Evolutionary conservation across 2,797 vertebrate genomes (phyloP).

Genomic region (Argya squamiceps): DNA sequence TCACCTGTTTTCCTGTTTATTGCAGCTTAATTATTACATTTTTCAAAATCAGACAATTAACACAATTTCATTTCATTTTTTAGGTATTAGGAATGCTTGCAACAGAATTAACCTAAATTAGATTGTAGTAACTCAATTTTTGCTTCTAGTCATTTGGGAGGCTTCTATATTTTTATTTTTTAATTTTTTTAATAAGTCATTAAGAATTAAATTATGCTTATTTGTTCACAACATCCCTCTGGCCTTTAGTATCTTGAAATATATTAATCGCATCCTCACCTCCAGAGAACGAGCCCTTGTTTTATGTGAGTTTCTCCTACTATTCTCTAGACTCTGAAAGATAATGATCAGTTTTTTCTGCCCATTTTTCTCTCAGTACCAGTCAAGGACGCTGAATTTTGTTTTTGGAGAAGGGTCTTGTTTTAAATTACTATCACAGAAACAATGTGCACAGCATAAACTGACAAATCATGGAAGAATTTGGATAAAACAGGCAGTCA

Average conservation of each 20-base stretch:
- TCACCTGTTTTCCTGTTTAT: background rate
- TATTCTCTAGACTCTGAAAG: background rate
- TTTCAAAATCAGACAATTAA: constrained; percentile 2
- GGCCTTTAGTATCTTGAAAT: constrained; percentile 11
- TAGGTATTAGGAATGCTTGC: background rate
- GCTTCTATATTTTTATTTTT: background rate
- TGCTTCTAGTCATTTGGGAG: background rate
- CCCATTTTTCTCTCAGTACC: background rate
- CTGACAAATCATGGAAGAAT: background rate
- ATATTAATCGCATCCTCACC: background rate
- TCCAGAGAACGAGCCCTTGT: background rate
- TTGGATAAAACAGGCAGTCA: background rate
- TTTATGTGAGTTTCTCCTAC: background rate
- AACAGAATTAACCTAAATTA: constrained; percentile 14
- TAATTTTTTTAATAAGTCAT: background rate
- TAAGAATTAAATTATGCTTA: constrained; percentile 47
- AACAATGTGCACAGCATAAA: background rate
- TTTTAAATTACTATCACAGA: background rate
- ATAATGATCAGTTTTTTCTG: background rate
- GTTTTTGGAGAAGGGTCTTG: background rate
- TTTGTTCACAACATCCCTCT: constrained; percentile 41
- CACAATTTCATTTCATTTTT: background rate
- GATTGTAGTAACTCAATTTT: constrained; percentile 26
- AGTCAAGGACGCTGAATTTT: background rate
- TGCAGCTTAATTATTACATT: background rate